phyloP scores from a whole-genome alignment of 2,797 vertebrate species.

The Syndactyla subalaris region DNA sequence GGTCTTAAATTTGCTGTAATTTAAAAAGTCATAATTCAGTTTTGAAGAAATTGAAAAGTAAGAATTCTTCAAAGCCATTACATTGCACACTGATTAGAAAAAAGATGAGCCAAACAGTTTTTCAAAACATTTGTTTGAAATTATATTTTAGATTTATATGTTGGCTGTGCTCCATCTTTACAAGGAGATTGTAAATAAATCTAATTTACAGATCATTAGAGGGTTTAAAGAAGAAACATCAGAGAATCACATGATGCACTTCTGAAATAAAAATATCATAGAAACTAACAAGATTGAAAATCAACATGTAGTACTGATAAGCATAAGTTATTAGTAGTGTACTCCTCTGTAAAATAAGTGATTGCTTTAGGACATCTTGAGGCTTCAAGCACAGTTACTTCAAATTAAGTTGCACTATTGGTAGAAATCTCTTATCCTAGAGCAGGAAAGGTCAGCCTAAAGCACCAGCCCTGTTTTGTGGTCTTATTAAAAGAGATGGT shows the following conservation, averaged over 20 bases:
- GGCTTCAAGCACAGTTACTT: neutral
- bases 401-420: neutral
- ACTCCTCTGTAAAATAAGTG: neutral
- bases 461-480: neutral
- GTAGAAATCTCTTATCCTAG: neutral
- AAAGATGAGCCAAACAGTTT: neutral
- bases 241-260: neutral
- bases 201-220: neutral
- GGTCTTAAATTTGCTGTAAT: conserved; percentile 1
- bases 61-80: neutral
- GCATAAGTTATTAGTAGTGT: neutral
- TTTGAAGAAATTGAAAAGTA: conserved; percentile 34
- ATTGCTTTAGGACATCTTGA: neutral
- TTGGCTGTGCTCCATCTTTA: neutral
- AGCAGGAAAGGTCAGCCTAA: neutral
- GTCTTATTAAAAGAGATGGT: neutral
- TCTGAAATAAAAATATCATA: neutral
- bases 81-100: neutral
- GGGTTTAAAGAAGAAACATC: neutral
- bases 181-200: neutral
- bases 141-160: neutral
- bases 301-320: neutral
- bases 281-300: neutral
- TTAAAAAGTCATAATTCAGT: conserved; percentile 34
- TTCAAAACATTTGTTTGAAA: neutral